Evolutionary conservation across 2,888 invertebrate genomes (phyloP).

Genomic region (Tipula unca): DNA sequence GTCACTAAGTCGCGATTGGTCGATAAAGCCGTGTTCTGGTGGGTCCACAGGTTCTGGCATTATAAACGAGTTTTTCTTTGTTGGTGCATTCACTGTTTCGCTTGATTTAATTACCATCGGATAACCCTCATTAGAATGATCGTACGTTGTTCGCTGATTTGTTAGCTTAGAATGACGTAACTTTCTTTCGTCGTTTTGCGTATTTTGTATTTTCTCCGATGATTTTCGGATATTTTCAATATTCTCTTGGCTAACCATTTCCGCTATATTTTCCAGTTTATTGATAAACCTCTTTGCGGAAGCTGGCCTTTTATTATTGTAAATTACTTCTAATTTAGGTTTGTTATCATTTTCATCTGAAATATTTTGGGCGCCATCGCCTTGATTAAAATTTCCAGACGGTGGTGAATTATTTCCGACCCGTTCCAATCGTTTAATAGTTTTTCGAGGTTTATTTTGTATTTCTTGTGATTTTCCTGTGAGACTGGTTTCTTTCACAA

Average conservation of each 20-base stretch:
- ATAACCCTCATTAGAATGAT: neutral
- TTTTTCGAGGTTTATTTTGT: neutral
- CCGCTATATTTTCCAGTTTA: neutral
- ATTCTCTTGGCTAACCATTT: neutral
- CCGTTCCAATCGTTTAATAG: neutral
- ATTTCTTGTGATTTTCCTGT: neutral
- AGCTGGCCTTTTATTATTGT: neutral
- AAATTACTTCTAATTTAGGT: neutral
- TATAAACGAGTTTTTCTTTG: neutral
- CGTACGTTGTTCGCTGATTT: neutral
- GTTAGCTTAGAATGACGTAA: neutral
- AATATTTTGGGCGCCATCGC: neutral
- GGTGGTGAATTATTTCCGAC: neutral
- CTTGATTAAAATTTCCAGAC: neutral
- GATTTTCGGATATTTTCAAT: neutral
- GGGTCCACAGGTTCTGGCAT: neutral
- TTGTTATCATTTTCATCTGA: neutral
- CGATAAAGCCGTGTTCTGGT: neutral
- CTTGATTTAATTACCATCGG: neutral
- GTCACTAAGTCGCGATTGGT: neutral
- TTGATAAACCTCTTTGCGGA: neutral
- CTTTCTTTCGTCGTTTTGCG: neutral
- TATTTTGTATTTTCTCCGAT: neutral
- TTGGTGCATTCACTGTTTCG: neutral
- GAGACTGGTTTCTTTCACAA: neutral